phyloP scores from a whole-genome alignment of 2,888 invertebrate species.

The Pilophorus perplexus region DNA sequence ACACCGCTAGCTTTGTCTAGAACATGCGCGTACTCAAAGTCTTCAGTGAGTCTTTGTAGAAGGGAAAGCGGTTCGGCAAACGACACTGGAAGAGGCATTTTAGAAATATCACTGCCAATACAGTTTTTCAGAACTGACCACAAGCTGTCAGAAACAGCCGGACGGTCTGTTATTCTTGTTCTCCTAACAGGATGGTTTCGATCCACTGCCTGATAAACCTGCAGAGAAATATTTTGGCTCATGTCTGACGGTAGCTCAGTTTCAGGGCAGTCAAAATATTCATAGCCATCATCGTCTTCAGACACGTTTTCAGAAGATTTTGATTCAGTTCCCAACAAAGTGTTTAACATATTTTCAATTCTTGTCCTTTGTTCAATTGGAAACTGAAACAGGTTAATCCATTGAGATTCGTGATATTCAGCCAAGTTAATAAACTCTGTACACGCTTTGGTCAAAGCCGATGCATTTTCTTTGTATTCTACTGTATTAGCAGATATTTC shows the following conservation, averaged over 20 bases:
- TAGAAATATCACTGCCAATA: slow-evolving; percentile 93
- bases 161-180: slow-evolving; percentile 82
- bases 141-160: slow-evolving; percentile 88
- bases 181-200: slow-evolving; percentile 57
- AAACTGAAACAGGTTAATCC: slow-evolving; percentile 87
- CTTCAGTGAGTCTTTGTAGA: slow-evolving; percentile 95
- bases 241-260: no score
- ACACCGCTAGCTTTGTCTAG: slow-evolving; percentile 63
- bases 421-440: slow-evolving; percentile 88
- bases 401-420: slow-evolving; percentile 83
- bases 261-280: no score
- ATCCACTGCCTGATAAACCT: no score
- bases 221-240: no score
- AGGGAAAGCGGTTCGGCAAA: slow-evolving; percentile 98
- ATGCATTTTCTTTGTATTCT: no score
- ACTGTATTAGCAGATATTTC: no score
- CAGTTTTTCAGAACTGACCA: slow-evolving; percentile 99
- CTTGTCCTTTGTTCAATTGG: no score
- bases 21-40: slow-evolving; percentile 92
- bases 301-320: slow-evolving; percentile 50
- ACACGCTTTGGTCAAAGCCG: slow-evolving; percentile 96
- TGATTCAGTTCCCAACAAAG: no score
- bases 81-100: slow-evolving; percentile 68
- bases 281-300: slow-evolving; percentile 60
- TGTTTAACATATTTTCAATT: no score